phyloP scores from a whole-genome alignment of 2,888 invertebrate species.

The Drosophila recens region DNA sequence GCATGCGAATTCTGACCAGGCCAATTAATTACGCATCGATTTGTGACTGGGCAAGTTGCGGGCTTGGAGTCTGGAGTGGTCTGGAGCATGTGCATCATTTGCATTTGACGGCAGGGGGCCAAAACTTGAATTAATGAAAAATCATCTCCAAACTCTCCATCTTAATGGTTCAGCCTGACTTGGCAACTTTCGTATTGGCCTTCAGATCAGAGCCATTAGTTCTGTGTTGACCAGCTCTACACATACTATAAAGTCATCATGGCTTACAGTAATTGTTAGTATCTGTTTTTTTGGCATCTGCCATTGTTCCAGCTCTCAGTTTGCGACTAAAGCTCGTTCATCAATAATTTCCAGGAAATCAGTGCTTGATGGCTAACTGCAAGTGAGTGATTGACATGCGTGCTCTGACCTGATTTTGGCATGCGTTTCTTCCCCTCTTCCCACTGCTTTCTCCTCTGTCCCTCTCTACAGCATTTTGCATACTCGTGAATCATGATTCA shows the following conservation, averaged over 20 bases:
- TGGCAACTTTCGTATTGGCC: slow-evolving; percentile 58
- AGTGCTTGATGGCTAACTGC: slow-evolving; percentile 60
- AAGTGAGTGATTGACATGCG: slow-evolving; percentile 75
- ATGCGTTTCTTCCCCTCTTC: slow-evolving; percentile 32
- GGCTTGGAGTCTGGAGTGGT: slow-evolving; percentile 13
- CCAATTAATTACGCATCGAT: slow-evolving; percentile 80
- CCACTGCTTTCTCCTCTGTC: neutral
- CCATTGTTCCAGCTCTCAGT: slow-evolving; percentile 34
- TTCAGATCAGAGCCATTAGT: slow-evolving; percentile 56
- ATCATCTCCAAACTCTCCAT: slow-evolving; percentile 13
- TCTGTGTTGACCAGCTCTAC: slow-evolving; percentile 39
- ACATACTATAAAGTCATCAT: slow-evolving; percentile 57
- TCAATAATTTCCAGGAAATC: slow-evolving; percentile 73
- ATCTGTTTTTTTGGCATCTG: slow-evolving; percentile 11
- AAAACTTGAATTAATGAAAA: slow-evolving; percentile 49
- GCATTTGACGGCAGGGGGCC: slow-evolving; percentile 67
- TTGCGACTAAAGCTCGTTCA: slow-evolving; percentile 46
- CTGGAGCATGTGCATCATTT: slow-evolving; percentile 62
- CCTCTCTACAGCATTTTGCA: slow-evolving; percentile 32
- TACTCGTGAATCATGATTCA: slow-evolving; percentile 74
- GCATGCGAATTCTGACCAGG: slow-evolving; percentile 60
- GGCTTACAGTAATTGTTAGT: slow-evolving; percentile 1
- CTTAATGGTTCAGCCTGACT: slow-evolving; percentile 67
- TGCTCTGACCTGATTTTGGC: slow-evolving; percentile 66
- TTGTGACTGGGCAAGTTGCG: slow-evolving; percentile 65